phyloP scores from a whole-genome alignment of 2,113 vertebrate species.

The Tragelaphus strepsiceros region DNA sequence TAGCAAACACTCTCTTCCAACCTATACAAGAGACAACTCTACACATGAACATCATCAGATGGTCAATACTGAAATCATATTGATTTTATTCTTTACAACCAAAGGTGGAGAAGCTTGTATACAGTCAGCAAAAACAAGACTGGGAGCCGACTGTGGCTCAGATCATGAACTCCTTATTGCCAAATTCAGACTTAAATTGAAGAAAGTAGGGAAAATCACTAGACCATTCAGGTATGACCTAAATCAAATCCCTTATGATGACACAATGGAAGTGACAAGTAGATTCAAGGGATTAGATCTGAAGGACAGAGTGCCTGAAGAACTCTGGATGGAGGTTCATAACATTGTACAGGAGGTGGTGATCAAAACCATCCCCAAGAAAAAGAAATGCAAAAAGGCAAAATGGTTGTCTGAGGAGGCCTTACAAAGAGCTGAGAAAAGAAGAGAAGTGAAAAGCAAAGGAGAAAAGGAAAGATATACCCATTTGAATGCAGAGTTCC shows the following conservation, averaged over 20 bases:
- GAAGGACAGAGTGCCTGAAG: neutral
- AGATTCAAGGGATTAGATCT: neutral
- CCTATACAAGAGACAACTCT: neutral
- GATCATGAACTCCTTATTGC: neutral
- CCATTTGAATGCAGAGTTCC: neutral
- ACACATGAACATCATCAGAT: neutral
- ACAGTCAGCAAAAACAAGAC: neutral
- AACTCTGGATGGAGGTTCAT: neutral
- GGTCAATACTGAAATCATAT: neutral
- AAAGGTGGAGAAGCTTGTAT: neutral
- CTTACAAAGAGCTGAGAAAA: neutral
- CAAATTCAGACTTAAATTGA: neutral
- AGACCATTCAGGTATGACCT: neutral
- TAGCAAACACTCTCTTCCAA: neutral
- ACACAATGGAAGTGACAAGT: neutral
- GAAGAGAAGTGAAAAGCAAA: neutral
- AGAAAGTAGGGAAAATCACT: neutral
- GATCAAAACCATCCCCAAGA: neutral
- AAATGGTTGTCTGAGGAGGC: neutral
- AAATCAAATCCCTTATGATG: neutral
- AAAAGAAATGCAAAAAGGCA: neutral
- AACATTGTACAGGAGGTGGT: neutral
- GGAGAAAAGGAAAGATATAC: neutral
- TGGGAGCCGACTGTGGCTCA: neutral
- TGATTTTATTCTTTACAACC: neutral